A percentile compares a stretch with the other conserved stretches of the same genome.
phyloP scores from a whole-genome alignment of 2,888 invertebrate genomes.

The Melangyna quadrimaculata region DNA sequence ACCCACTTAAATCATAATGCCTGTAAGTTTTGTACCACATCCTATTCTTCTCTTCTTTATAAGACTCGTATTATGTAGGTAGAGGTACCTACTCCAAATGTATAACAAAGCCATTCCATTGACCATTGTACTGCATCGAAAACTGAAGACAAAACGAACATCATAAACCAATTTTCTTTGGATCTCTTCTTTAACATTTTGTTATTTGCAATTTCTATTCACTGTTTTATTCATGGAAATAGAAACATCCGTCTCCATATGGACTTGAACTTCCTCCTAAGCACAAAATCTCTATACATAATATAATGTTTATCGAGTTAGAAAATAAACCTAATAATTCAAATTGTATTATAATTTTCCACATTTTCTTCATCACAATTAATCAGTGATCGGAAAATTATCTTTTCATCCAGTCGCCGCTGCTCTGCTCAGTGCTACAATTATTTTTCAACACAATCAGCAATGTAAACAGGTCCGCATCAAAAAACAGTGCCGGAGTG shows the following conservation, averaged over 20 bases:
- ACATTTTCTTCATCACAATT: slow-evolving; percentile 35
- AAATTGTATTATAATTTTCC: slow-evolving; percentile 63
- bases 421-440: background rate
- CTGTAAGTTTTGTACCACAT: background rate
- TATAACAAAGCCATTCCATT: background rate
- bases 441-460: background rate
- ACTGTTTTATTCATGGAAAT: slow-evolving; percentile 1
- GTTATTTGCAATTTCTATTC: slow-evolving; percentile 27
- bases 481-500: background rate
- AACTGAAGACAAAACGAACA: slow-evolving; percentile 9
- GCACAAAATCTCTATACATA: background rate
- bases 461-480: background rate
- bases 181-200: background rate
- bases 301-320: background rate
- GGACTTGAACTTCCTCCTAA: slow-evolving; percentile 5
- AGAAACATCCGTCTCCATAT: slow-evolving; percentile 19
- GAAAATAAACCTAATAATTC: background rate
- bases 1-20: background rate
- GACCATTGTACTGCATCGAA: background rate
- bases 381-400: slow-evolving; percentile 51
- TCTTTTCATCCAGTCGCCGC: slow-evolving; percentile 41
- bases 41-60: background rate
- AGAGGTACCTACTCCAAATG: background rate
- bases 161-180: slow-evolving; percentile 21
- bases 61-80: no score